These are phyloP conservation scores for Metacarcinus magister DNA, from an alignment of 2,888 invertebrate species.

Conservation along the genomic window DNA sequence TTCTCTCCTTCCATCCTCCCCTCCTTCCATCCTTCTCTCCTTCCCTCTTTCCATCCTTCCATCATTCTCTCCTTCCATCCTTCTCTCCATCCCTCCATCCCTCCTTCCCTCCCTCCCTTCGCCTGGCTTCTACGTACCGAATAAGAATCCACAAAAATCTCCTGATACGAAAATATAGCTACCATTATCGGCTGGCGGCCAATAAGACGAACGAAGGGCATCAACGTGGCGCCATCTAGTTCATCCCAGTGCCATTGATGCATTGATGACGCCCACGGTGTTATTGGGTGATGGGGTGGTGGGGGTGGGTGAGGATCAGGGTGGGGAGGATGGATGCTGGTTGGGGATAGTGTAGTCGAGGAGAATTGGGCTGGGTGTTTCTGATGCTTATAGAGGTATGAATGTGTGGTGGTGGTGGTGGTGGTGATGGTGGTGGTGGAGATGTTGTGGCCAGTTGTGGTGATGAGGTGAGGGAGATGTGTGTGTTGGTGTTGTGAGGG, in stretches of 20 bases:
- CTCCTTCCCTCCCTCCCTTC: not conserved
- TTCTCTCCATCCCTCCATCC: not conserved
- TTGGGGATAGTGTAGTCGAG: not conserved
- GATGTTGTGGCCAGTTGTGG: not conserved
- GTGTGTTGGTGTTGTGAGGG: not conserved
- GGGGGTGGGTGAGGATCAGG: not conserved
- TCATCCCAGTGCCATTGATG: constrained; percentile 51
- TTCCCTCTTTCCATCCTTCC: not conserved
- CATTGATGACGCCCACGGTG: constrained; percentile 56
- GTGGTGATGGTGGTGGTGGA: not conserved
- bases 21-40: not conserved
- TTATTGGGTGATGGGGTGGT: not conserved
- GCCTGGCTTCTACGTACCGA: constrained; percentile 44
- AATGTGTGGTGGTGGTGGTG: not conserved
- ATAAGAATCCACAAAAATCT: constrained; percentile 68
- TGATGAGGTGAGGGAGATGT: not conserved
- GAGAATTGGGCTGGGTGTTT: not conserved
- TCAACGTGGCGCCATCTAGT: constrained; percentile 5
- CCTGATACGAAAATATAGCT: constrained; percentile 71
- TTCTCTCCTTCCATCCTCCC: not conserved
- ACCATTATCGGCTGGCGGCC: constrained; percentile 68
- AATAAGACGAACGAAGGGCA: constrained; percentile 68
- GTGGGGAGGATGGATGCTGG: not conserved
- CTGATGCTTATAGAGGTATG: not conserved
- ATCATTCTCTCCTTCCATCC: no score